Base-by-base conservation (phyloP, 2,888 invertebrate species). In the Stenolophus ochropezus region DNA sequence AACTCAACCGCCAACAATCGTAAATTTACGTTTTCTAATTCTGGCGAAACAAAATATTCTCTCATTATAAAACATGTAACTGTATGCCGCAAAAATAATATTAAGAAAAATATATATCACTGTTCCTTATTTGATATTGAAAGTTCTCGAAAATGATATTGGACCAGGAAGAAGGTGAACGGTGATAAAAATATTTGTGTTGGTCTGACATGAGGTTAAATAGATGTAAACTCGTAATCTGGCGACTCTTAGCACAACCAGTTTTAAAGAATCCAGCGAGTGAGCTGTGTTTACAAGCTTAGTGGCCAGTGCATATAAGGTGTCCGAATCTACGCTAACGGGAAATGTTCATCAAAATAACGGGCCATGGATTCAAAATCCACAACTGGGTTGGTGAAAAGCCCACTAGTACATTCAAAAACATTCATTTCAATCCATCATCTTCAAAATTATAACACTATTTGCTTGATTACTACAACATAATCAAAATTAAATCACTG, bases 241-340 rank as follows among this genome's bases (percentile, higher is more conserved):
- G 33, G 56, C 56, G 20, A 20, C 20, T 56, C 33, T 73, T 73
- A 49, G 47, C 47, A 42, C 33, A 78, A 78, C 78, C 78, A 78
- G 78, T 78, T 78, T 78, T 25, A 33, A 56, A 76, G 76, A 76
- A 76, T 33, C 33, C 56, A 76, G 27, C 51, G 25, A 49, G 8
- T 42, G 16, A 51, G 14, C 51, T n/a, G 1, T 51, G 51, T 51
- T 51, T 51, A 51, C 33, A 42, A 42, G 33, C 33, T 51, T 16
- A 16, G 14, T 16, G 14, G 51, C 16, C 51, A 4, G 51, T 51
- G 51, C 51, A 2, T 51, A 51, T 51, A 51, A 51, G 51, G 51
- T 51, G 51, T 51, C 51, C 51, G 11, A 51, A 51, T 16, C 51
- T 4, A 16, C 16, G 3, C 5, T 51, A 51, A 51, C 51, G 51